Evolutionary conservation across 2,797 vertebrate species (phyloP).

Genomic region (Propithecus perrieri): DNA sequence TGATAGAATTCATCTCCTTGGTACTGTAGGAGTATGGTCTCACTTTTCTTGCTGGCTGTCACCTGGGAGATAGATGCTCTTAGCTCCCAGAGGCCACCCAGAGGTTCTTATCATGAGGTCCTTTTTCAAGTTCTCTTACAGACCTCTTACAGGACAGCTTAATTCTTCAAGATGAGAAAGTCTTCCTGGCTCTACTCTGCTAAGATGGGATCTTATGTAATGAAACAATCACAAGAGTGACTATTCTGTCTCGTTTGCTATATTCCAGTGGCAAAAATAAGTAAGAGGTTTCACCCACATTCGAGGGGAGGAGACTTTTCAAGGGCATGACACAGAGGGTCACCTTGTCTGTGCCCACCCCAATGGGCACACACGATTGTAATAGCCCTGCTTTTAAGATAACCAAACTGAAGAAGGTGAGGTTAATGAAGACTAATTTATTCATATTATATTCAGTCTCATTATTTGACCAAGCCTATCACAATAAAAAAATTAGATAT

Average conservation of each 20-base stretch:
- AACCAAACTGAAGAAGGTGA: neutral
- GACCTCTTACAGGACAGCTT: neutral
- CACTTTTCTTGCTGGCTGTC: neutral
- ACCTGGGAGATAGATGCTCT: neutral
- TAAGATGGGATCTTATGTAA: neutral
- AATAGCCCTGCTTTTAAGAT: neutral
- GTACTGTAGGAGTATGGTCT: neutral
- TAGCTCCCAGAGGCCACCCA: neutral
- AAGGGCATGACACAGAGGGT: neutral
- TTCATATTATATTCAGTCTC: neutral
- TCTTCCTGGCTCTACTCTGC: neutral
- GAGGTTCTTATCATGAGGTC: fast-evolving
- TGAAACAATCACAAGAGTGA: neutral
- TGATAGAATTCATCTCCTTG: neutral
- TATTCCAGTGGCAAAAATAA: neutral
- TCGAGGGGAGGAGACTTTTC: neutral
- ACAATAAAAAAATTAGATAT: neutral
- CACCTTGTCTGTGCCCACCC: neutral
- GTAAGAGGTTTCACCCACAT: neutral
- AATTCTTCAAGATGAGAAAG: neutral
- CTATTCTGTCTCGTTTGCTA: neutral
- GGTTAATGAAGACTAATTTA: neutral
- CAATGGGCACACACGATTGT: too few relatives aligned
- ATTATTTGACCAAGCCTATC: neutral
- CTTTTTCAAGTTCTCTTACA: neutral